These are phyloP conservation scores for Ceuthmochares aereus DNA, from an alignment of 2,113 vertebrate genomes.

Conservation along the genomic window DNA sequence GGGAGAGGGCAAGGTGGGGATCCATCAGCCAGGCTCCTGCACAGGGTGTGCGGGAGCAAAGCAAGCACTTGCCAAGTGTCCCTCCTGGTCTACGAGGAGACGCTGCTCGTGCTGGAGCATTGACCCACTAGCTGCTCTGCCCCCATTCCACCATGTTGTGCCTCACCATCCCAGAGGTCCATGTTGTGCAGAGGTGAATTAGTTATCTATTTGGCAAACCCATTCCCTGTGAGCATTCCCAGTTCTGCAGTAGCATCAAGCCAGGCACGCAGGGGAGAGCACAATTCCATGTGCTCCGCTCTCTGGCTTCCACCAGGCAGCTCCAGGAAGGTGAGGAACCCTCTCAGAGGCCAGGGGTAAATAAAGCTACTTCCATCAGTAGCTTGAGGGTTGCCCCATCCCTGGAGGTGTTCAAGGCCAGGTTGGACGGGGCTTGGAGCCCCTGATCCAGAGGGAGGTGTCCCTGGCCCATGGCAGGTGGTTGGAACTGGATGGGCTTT, in stretches of 20 bases:
- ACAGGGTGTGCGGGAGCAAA: background rate
- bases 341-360: background rate
- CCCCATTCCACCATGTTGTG: fast-evolving
- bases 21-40: background rate
- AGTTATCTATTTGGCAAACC: background rate
- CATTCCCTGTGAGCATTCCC: fast-evolving
- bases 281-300: fast-evolving
- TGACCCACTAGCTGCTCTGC: background rate
- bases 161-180: background rate
- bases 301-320: background rate
- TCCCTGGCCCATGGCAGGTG: too few species aligned
- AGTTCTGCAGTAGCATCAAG: background rate
- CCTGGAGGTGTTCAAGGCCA: too few species aligned
- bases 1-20: background rate
- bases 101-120: fast-evolving
- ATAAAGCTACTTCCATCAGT: background rate
- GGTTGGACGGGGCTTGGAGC: too few species aligned
- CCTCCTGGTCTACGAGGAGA: background rate
- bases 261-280: background rate
- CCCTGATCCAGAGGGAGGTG: too few species aligned
- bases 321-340: background rate
- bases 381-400: background rate
- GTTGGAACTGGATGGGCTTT: too few species aligned
- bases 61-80: background rate
- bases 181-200: fast-evolving